Evolutionary conservation across 2,113 vertebrate genomes (phyloP).

Genomic region (Bucco capensis): DNA sequence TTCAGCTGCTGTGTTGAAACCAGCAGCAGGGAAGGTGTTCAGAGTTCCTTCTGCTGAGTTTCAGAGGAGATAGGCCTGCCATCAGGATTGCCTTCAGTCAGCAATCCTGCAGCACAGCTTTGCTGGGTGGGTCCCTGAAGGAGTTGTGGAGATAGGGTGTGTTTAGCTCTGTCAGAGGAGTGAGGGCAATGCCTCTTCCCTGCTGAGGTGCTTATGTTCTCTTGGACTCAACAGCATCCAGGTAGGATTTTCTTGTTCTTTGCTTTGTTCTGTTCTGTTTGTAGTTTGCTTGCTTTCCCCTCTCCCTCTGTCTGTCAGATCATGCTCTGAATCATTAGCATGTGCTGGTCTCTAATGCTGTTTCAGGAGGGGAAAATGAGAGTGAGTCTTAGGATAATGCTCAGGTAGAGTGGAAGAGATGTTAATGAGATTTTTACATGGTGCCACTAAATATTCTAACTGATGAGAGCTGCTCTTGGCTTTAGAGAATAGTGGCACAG

Average conservation of each 20-base stretch:
- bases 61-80: slow-evolving; percentile 40
- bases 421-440: background rate
- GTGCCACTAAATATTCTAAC: background rate
- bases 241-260: slow-evolving; percentile 53
- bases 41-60: slow-evolving; percentile 28
- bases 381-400: background rate
- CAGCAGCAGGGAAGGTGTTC: background rate
- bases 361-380: background rate
- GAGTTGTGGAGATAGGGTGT: slow-evolving; percentile 56
- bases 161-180: slow-evolving; percentile 42
- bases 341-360: background rate
- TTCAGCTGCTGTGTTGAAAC: slow-evolving; percentile 47
- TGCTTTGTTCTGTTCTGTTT: background rate
- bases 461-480: background rate
- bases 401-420: background rate
- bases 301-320: background rate
- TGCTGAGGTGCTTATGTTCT: background rate
- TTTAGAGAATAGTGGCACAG: background rate
- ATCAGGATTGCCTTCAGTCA: slow-evolving; percentile 66
- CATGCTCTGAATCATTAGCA: background rate
- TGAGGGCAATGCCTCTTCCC: background rate
- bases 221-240: slow-evolving; percentile 35
- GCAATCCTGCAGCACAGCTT: slow-evolving; percentile 79
- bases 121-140: slow-evolving; percentile 80
- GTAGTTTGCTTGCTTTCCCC: accelerated